Base-by-base conservation (phyloP, 2,888 invertebrate genomes). In the Caenorhabditis sulstoni region DNA sequence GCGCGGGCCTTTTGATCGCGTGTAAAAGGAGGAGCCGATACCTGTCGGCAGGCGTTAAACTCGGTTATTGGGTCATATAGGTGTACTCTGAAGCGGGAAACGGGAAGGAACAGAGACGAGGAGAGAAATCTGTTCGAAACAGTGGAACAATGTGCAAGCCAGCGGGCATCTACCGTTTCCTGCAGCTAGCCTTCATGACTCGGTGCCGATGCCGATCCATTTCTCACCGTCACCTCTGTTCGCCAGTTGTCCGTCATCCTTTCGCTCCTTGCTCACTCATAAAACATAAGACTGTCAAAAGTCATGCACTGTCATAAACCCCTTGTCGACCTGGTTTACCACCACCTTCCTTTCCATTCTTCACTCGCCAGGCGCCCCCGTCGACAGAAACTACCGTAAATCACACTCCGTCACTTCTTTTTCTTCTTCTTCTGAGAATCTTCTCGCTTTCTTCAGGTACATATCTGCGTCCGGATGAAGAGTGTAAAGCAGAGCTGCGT, bases 221-320 rank as follows among this genome's bases (percentile, higher is more conserved):
- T 29, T 29, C 29, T 29, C 29, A 29, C 23, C 52, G 20, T 22
- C 52, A 12, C 14, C 14, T 52, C n/a, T 52, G 20, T 18, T 39
- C 50, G 20, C 50, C 61, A 61, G 53, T 53, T 70, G 45, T 18
- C n/a, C n/a, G n/a, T n/a, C n/a, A n/a, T 50, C n/a, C 49, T 8
- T 47, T n/a, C 49, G n/a, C 49, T n/a, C 49, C 47, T 23, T 18
- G 37, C 39, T 5, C 16, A n/a, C 5, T 23, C 52, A 59, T 70
- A 70, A 70, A 70, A 52, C 59, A 70, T 52, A 20, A n/a, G 45
- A 39, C 47, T 37, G 55, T 49, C 70, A 70, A 44, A 70, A 70
- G 70, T 70, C 70, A 70, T 70, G 70, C 55, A 61, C 61, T 59
- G 61, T 70, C 61, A 70, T 70, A 70, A 70, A 70, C 45, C n/a